Percentiles rank a stretch among this genome's conserved stretches.
Conservation (phyloP, 2,888 invertebrate genomes). For the Pheosia tremula region DNA sequence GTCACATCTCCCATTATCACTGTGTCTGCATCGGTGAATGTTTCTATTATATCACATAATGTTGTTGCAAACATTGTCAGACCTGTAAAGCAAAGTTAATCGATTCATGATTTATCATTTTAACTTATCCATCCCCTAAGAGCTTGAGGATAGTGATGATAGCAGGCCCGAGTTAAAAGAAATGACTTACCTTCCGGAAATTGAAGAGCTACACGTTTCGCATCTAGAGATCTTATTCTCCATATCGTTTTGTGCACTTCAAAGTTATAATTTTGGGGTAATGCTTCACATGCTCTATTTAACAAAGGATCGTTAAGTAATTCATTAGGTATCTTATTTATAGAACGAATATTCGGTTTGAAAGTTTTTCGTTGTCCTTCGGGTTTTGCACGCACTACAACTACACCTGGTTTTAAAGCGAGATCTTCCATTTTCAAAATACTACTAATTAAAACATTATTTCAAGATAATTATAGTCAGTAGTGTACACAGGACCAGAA, state of each 20-base stretch:
- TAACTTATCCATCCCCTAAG: background rate
- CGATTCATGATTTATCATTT: background rate
- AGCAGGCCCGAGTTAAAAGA: background rate
- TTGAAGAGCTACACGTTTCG: slow-evolving; percentile 96
- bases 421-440: slow-evolving; percentile 64
- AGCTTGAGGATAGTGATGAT: too few species aligned
- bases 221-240: slow-evolving; percentile 93
- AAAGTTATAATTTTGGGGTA: slow-evolving; percentile 98
- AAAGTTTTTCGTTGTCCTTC: slow-evolving; percentile 89
- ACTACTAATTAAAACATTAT: slow-evolving; percentile 16
- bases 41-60: slow-evolving; percentile 96
- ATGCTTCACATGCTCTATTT: slow-evolving; percentile 87
- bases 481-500: too few species aligned
- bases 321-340: slow-evolving; percentile 93
- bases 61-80: slow-evolving; percentile 96
- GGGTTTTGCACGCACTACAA: slow-evolving; percentile 92
- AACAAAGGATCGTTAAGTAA: slow-evolving; percentile 90
- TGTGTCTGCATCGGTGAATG: slow-evolving; percentile 94
- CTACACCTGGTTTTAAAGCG: slow-evolving; percentile 67
- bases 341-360: slow-evolving; percentile 87
- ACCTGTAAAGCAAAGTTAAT: slow-evolving; percentile 61
- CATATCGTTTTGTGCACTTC: slow-evolving; percentile 99
- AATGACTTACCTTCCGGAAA: slow-evolving; percentile 93
- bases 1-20: slow-evolving; percentile 99
- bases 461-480: background rate